Base-by-base conservation (phyloP, 2,113 vertebrate genomes). In the Stercorarius parasiticus region DNA sequence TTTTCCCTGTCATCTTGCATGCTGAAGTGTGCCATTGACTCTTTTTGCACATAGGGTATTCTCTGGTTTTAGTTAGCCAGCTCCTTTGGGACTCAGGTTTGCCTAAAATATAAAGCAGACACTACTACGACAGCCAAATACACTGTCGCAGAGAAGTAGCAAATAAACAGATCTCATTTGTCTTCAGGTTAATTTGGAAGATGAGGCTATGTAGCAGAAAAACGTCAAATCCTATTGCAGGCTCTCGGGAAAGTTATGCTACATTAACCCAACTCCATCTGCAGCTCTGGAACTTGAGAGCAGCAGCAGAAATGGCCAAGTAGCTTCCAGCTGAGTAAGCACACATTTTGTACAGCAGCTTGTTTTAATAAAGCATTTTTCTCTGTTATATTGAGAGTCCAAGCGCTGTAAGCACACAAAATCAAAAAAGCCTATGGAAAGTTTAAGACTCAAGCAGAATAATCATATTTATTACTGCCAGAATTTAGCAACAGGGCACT, bases 271-370 rank as follows among this genome's bases (percentile, higher is more conserved):
- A 90, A 40, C 43, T 69, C 55, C 81, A 82, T 88, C 84, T 96
- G 86, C 86, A 94, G 43, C 67, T 81, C 73, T 82, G 91, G 93
- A 94, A 89, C 64, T 94, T 95, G 86, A 92, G 67, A 92, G 23
- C 18, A 86, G 81, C 53, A 58, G n/a, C 66, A 95, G 43, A 65
- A 96, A 91, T n/a, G 76, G 66, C 82, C 64, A 92, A 81, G 89
- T 23, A 97, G 82, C 74, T 96, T 96, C 71, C 89, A 93, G 78
- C 86, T 95, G 95, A 91, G 81, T 96, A 95, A 96, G 94, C 61
- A 92, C 55, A 81, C 64, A 90, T 89, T 95, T 95, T 92, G 89
- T 71, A 53, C 8, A 90, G 72, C 79, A 93, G 62, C 71, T 80
- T 96, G 83, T 85, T 91, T 89, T 82, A 91, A 92, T 95, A 93